Base-by-base conservation (phyloP, 1,140 invertebrate genomes). In the Acromyrmex charruanus region DNA sequence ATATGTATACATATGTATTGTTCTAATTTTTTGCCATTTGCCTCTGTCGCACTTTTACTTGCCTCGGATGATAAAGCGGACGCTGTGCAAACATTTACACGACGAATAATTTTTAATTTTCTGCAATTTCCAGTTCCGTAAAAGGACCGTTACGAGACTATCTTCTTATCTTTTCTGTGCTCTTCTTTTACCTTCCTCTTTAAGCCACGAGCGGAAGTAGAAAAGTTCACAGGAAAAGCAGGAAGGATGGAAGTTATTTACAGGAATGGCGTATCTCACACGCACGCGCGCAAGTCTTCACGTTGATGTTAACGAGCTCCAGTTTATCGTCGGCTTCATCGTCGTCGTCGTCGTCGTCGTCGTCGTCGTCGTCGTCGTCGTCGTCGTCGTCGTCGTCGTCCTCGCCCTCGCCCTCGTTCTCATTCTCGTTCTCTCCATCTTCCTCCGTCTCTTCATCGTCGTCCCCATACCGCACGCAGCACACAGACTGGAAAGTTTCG, bases 291-390 rank as follows among this genome's bases (percentile, higher is more conserved):
- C 88, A 90, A 79, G 66, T 72, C 75, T 63, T 55, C 44, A 77
- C 51, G 58, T 89, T 90, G 86, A 75, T 79, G 88, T 90, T 90
- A 90, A 90, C 88, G 89, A 90, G 89, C 88, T 85, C 80, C 80
- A 80, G 88, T 90, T 90, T 90, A 90, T 90, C 89, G 89, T 71
- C 86, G 88, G 51, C 69, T 71, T 49, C 89, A 75, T 59, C 69
- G 88, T 81, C 69, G 80, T 49, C 88, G 80, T 85, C 61, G 35
- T 63, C 71, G 18, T 2, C 69, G n/a, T 87, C 35, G 35, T 39
- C 35, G 7, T 39, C 35, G 6, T 39, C 35, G 80, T 85, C 61
- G 35, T 63, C 71, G 18, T 7, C 61, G n/a, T 87, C 6, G 6
- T 39, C 35, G 7, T 35, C 35, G 6, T 35, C 35, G 35, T 35